Evolutionary conservation across 1,140 invertebrate species (phyloP).

Genomic region (Drosophila nannoptera): DNA sequence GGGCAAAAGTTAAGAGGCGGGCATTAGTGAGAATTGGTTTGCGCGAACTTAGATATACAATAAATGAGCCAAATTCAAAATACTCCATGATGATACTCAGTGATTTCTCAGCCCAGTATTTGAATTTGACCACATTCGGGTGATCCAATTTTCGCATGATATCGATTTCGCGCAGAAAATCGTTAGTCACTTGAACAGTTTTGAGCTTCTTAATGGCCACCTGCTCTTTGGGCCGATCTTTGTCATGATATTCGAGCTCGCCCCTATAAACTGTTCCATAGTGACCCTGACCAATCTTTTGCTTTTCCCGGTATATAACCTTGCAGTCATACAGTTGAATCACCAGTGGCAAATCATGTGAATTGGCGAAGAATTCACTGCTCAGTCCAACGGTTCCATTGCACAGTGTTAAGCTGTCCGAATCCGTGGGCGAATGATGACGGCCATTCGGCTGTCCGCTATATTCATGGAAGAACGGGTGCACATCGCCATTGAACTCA

Average conservation of each 20-base stretch:
- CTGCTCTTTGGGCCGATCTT: constrained; percentile 60
- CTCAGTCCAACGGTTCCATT: constrained; percentile 10
- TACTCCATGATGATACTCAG: constrained; percentile 93
- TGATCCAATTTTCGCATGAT: constrained; percentile 91
- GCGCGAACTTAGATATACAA: constrained; percentile 87
- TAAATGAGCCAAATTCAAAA: constrained; percentile 88
- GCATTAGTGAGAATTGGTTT: constrained; percentile 83
- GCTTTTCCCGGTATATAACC: constrained; percentile 53
- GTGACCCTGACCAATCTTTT: constrained; percentile 67
- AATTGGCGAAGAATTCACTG: constrained; percentile 41
- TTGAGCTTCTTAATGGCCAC: constrained; percentile 88
- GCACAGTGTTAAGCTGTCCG: not conserved
- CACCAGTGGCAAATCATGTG: constrained; percentile 47
- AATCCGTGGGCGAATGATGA: not conserved
- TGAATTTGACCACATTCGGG: constrained; percentile 92
- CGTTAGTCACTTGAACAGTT: constrained; percentile 79
- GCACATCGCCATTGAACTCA: constrained; percentile 8
- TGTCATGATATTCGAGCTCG: constrained; percentile 45
- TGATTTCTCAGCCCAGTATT: constrained; percentile 88
- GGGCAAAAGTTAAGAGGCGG: constrained; percentile 80
- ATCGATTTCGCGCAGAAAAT: constrained; percentile 86
- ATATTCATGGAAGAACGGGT: constrained; percentile 4
- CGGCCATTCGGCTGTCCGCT: constrained; percentile 9
- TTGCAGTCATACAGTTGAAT: constrained; percentile 57
- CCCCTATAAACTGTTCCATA: constrained; percentile 69